Percentiles rank a stretch among this genome's conserved stretches.
Evolutionary conservation across 2,113 vertebrate genomes (phyloP).

Genomic region (Cynocephalus volans): DNA sequence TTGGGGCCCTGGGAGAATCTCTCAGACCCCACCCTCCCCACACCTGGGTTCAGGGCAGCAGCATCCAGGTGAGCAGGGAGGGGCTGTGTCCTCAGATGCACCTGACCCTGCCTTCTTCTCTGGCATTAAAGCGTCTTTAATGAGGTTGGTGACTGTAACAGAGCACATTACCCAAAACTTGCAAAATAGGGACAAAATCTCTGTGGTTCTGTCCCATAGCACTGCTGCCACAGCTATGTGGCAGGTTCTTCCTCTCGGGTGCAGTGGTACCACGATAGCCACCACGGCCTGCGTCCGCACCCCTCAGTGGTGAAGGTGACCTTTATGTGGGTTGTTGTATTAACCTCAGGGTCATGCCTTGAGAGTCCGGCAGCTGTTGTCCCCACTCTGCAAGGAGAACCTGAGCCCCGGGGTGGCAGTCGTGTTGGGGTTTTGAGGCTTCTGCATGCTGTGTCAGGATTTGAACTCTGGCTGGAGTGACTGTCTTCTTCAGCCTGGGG

Average conservation of each 20-base stretch:
- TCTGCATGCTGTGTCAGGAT: background rate
- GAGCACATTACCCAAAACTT: background rate
- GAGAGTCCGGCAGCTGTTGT: background rate
- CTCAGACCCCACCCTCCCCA: background rate
- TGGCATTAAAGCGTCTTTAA: background rate
- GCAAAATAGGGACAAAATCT: no score
- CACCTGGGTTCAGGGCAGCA: no score
- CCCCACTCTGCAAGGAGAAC: background rate
- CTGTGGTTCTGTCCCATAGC: background rate
- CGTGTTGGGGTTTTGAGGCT: background rate
- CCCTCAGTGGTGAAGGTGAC: background rate
- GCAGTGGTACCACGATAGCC: fast-evolving
- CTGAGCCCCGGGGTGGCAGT: background rate
- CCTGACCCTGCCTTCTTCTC: background rate
- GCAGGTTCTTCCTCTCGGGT: background rate
- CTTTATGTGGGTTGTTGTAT: background rate
- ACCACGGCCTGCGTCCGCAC: background rate
- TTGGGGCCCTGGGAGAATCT: background rate
- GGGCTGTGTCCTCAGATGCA: background rate
- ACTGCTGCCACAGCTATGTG: background rate
- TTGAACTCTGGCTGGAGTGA: background rate
- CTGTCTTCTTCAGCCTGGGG: background rate
- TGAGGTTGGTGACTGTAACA: background rate
- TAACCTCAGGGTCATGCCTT: background rate
- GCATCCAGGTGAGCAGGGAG: background rate